A percentile compares a stretch with the other conserved stretches of the same genome.
Conservation (phyloP, 2,888 invertebrate species). For the Acanthococcus lagerstroemiae region DNA sequence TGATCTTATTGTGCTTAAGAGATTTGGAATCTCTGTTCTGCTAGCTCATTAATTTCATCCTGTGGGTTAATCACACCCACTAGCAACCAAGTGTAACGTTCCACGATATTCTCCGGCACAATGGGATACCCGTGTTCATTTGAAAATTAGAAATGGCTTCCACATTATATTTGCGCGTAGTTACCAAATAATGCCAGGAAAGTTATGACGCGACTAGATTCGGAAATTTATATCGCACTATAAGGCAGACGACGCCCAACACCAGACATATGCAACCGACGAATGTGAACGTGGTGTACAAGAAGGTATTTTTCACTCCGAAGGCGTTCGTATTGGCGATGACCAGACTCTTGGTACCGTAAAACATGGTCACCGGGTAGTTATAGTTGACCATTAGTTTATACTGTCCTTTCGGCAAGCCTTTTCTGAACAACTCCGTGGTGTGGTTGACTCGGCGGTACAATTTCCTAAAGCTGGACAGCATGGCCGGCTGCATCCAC, state of each 20-base stretch:
- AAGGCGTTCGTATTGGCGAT: conserved; percentile 91
- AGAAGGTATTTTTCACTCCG: conserved; percentile 95
- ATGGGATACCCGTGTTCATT: no score
- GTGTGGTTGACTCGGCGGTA: conserved; percentile 77
- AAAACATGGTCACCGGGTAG: conserved; percentile 84
- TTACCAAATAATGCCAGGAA: no score
- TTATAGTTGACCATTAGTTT: conserved; percentile 61
- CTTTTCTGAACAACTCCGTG: conserved; percentile 52
- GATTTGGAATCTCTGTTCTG: no score
- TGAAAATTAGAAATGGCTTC: no score
- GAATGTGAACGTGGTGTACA: conserved; percentile 95
- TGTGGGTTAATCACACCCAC: no score
- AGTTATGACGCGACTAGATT: no score
- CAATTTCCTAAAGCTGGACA: conserved; percentile 90
- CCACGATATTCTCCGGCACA: neutral
- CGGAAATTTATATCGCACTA: no score
- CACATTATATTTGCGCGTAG: no score
- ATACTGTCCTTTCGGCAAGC: conserved; percentile 67
- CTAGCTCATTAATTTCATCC: no score
- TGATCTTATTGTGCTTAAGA: no score
- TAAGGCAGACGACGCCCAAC: no score
- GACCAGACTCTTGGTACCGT: conserved; percentile 88
- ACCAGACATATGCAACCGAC: conserved; percentile 92
- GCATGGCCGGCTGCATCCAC: conserved; percentile 98
- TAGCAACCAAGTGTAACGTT: no score